Evolutionary conservation across 2,888 invertebrate genomes (phyloP).

Genomic region (Xylota segnis): DNA sequence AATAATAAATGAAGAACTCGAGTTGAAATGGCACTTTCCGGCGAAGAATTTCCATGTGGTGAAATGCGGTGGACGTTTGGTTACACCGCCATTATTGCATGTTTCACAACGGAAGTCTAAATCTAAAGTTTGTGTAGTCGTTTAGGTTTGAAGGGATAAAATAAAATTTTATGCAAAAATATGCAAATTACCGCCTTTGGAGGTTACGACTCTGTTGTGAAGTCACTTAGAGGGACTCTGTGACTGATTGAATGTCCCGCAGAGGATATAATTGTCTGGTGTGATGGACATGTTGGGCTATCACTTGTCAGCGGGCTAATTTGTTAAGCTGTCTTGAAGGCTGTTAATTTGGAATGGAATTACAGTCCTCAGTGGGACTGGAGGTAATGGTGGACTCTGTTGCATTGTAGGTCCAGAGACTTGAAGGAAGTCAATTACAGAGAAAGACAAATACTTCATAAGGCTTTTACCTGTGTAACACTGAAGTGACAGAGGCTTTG

Average conservation of each 20-base stretch:
- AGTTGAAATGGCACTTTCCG: conserved; percentile 73
- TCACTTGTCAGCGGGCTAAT: conserved; percentile 46
- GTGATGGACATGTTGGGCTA: conserved; percentile 55
- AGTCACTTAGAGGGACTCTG: neutral
- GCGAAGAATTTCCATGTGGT: conserved; percentile 57
- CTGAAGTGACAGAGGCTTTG: too few relatives aligned
- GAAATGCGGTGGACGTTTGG: conserved; percentile 7
- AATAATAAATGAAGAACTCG: conserved; percentile 76
- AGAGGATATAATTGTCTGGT: conserved; percentile 62
- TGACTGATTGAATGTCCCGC: conserved; percentile 73
- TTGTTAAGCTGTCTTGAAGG: conserved; percentile 29
- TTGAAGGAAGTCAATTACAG: too few relatives aligned
- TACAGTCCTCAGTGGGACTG: neutral
- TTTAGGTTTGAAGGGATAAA: conserved; percentile 49
- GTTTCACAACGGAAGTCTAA: conserved; percentile 55
- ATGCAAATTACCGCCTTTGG: conserved; percentile 57
- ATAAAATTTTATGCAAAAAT: conserved; percentile 57
- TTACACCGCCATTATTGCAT: conserved; percentile 48
- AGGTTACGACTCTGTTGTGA: neutral
- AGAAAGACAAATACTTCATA: too few relatives aligned
- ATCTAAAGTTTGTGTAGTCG: conserved; percentile 44
- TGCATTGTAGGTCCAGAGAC: too few relatives aligned
- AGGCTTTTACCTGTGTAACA: too few relatives aligned
- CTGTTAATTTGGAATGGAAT: conserved; percentile 9
- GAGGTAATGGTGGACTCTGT: too few relatives aligned